Percentiles rank a stretch among this genome's conserved stretches.
These are phyloP conservation scores for Hemistola chrysoprasaria DNA, from an alignment of 2,888 invertebrate species.

Conservation along the genomic window DNA sequence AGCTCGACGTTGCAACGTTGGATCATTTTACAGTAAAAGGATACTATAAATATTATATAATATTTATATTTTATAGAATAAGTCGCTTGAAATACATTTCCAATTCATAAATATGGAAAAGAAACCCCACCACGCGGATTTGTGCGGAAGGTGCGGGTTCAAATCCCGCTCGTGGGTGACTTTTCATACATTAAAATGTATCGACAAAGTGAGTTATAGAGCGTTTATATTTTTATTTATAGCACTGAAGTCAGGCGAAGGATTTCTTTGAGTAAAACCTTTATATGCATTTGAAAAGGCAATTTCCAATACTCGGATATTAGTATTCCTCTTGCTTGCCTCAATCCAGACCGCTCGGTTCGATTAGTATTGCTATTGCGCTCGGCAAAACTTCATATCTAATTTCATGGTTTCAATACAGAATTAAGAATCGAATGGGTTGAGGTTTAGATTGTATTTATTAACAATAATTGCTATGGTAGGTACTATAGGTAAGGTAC, in stretches of 20 bases:
- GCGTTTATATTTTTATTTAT: constrained; percentile 7
- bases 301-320: constrained; percentile 24
- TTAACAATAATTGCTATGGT: no score
- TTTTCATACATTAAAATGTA: constrained; percentile 1
- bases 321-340: constrained; percentile 29
- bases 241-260: constrained; percentile 6
- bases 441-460: no score
- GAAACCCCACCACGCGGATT: no score
- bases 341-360: constrained; percentile 23
- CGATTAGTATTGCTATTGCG: constrained; percentile 25
- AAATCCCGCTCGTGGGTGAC: no score
- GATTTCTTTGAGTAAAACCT: constrained; percentile 17
- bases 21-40: no score
- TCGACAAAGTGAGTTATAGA: constrained; percentile 7
- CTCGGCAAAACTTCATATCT: constrained; percentile 30
- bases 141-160: no score
- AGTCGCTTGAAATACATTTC: no score
- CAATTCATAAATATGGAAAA: no score
- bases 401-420: constrained; percentile 23
- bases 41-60: no score
- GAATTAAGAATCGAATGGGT: constrained; percentile 23
- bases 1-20: no score
- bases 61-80: no score
- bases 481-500: no score
- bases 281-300: constrained; percentile 20